Conservation (phyloP, 2,888 invertebrate species). For the Dromius quadrimaculatus region DNA sequence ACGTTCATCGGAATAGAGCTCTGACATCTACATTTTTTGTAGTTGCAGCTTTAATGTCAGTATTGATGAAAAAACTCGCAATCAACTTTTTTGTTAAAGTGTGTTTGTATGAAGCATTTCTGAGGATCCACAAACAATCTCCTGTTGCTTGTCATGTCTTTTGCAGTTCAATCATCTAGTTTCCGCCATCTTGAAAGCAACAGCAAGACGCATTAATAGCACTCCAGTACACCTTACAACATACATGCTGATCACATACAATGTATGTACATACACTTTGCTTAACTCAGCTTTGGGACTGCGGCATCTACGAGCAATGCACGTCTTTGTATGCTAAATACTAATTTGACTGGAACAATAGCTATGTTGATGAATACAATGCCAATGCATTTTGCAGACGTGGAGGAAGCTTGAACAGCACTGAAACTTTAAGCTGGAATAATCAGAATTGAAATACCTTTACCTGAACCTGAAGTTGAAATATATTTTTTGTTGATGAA, state of each 20-base stretch:
- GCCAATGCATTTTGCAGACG: background rate
- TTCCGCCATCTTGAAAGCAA: background rate
- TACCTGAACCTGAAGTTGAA: no score
- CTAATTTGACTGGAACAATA: conserved; percentile 28
- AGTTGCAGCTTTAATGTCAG: no score
- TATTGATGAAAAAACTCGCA: no score
- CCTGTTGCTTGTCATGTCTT: conserved; percentile 1
- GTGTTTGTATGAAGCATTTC: no score
- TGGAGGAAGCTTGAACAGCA: background rate
- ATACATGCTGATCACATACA: background rate
- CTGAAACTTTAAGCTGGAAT: no score
- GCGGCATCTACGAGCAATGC: background rate
- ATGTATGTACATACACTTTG: background rate
- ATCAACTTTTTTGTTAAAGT: no score
- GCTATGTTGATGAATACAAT: conserved; percentile 14
- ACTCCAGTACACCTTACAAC: background rate
- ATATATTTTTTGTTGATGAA: no score
- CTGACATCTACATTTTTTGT: conserved; percentile 8
- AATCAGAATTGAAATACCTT: no score
- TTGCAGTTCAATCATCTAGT: conserved; percentile 1
- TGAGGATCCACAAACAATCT: no score
- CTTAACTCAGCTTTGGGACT: background rate
- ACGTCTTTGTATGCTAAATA: conserved; percentile 33
- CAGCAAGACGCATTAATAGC: background rate
- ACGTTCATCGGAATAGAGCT: conserved; percentile 20